Base-by-base conservation (phyloP, 1,140 invertebrate species). In the Papilio helenus region DNA sequence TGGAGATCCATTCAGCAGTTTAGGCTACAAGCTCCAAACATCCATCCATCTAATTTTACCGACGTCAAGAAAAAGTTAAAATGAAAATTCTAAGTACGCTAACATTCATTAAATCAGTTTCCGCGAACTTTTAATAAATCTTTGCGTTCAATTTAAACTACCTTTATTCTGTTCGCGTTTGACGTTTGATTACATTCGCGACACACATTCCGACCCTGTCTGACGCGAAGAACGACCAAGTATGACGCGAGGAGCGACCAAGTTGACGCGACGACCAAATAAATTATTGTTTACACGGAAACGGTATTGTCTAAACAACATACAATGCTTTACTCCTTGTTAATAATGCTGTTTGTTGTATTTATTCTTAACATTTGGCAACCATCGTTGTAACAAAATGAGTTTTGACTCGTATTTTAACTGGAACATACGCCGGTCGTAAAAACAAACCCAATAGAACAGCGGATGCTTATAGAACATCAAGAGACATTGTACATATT, bases 101-200 rank as follows among this genome's bases (percentile, higher is more conserved):
- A 29, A 68, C 26, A 68, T 68, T 68, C 14, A 68, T 68, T 68
- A 26, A 68, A 14, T 34, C 61, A 5, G 26, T 16, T 68, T 68
- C 61, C 29, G 3, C 39, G 72, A 74, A 74, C 20, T 16, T 49
- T 74, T 49, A 26, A 74, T 74, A 49, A 74, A 74, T 74, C 72
- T 74, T 51, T 20, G 0, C 12, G 26, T 68, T 68, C 61, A 68
- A 68, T 68, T 68, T 68, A 29, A 68, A 68, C 61, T 4, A 16
- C 61, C 61, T 68, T 68, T 68, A 26, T 68, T 68, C 23, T 65
- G 61, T 29, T 29, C 61, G 12, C 26, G 51, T 68, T 68, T 68
- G 61, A 68, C 61, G 61, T 68, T 68, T 68, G 61, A 68, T 68
- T 68, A 68, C 61, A 68, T 68, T 16, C 26, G 14, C 23, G 61